phyloP scores from a whole-genome alignment of 2,797 vertebrate species.

The Spondyliosoma cantharus region DNA sequence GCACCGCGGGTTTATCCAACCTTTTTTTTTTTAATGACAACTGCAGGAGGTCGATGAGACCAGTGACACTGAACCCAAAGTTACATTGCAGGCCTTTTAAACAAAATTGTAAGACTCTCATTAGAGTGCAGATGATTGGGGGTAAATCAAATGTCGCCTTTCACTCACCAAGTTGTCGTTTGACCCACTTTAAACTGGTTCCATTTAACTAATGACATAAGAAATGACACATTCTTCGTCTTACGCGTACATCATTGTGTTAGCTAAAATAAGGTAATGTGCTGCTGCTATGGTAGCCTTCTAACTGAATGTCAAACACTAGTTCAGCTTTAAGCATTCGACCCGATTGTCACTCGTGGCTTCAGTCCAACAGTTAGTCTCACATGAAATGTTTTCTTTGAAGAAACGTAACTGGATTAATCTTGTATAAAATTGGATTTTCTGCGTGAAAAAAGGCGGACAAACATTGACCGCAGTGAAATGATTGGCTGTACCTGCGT shows the following conservation, averaged over 20 bases:
- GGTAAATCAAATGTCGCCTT: not conserved
- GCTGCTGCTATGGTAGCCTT: not conserved
- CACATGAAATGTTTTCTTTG: not conserved
- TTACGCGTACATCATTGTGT: no score
- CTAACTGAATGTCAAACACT: conserved; percentile 2
- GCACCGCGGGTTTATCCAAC: no score
- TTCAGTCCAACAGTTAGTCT: not conserved
- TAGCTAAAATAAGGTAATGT: not conserved
- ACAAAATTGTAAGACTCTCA: not conserved
- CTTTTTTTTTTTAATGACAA: no score
- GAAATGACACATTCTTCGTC: no score
- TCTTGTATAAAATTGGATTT: not conserved
- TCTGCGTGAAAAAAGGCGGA: not conserved
- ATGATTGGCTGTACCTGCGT: conserved; percentile 3
- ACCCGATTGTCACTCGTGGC: not conserved
- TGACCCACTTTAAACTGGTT: not conserved
- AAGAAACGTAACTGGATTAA: not conserved
- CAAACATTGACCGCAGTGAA: not conserved
- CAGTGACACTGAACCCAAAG: no score
- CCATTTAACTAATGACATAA: not conserved
- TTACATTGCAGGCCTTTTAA: not conserved
- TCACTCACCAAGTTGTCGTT: not conserved
- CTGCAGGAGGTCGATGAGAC: no score
- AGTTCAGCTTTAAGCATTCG: not conserved
- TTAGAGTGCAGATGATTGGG: not conserved